Evolutionary conservation across 2,888 invertebrate species (phyloP), one percentile per base, ranked within the genome.

Genomic region (Teinopalpus imperialis): DNA sequence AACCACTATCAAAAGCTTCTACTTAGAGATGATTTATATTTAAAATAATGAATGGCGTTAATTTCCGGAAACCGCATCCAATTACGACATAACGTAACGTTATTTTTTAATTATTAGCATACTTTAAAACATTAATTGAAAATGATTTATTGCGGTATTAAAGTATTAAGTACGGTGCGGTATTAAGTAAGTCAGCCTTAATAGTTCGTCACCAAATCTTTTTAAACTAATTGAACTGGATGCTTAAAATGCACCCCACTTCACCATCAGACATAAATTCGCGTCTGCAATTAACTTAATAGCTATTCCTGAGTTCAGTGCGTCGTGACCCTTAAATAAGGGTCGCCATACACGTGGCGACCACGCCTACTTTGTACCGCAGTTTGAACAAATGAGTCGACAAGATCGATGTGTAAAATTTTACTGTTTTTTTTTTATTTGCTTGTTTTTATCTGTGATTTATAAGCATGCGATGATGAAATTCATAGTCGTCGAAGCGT

Each of bases 231-330:
- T 46, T 46, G 46, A 46, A 40, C 40, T 26, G 13, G 34, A 23
- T 29, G 35, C 26, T 44, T 32, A 21, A 45, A 54, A 54, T 52
- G 52, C 56, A 54, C 61, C 60, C 59, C 52, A 49, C 42, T 49
- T 53, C 53, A 52, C 53, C 52, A 44, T 50, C 50, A 44, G 46
- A 51, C 48, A 53, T 74, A 75, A 77, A 79, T 76, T 72, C 74
- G 61, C 67, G 60, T 66, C 65, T 66, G 74, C 81, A 82, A 81
- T 81, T 81, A 82, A 74, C 74, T 71, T 81, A 78, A 83, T 81
- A 83, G 82, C 80, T 65, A 69, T 72, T 74, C 69, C 68, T 56
- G 66, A 61, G 45, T 37, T 54, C 52, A 44, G 74, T 81, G 75
- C 81, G 78, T 68, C 66, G 53, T 76, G 67, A 73, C 82, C 83